These are phyloP conservation scores for Hemicentrotus pulcherrimus DNA, from an alignment of 35 echinoderm and acorn worm genomes.

Conservation along the genomic window DNA sequence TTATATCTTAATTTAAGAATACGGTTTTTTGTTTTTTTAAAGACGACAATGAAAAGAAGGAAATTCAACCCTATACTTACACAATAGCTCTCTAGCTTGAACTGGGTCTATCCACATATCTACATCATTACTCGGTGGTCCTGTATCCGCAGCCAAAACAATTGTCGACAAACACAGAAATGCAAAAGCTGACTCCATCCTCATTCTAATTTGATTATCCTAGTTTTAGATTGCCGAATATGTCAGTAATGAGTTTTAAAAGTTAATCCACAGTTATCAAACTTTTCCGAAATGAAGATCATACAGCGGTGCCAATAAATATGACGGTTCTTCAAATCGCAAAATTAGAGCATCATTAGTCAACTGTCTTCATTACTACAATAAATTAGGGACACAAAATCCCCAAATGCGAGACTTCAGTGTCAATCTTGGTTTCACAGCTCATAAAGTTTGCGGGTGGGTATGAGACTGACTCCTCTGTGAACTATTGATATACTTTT, in stretches of 20 bases:
- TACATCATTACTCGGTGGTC: neutral
- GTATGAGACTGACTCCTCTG: neutral
- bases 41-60: neutral
- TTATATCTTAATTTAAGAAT: no score
- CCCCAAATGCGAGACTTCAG: neutral
- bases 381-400: neutral
- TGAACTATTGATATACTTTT: slow-evolving; percentile 3
- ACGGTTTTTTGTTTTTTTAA: no score
- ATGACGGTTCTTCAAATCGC: neutral
- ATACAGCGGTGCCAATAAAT: neutral
- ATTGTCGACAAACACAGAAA: neutral
- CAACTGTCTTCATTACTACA: neutral
- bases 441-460: neutral
- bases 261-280: neutral
- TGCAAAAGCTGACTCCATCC: neutral
- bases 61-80: slow-evolving; percentile 2
- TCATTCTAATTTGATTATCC: neutral
- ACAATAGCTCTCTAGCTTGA: neutral
- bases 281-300: neutral
- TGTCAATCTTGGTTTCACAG: neutral
- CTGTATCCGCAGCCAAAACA: neutral
- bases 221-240: neutral
- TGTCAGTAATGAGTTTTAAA: neutral
- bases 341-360: neutral
- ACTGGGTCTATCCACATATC: neutral